These are phyloP conservation scores for Antennarius maculatus DNA, from an alignment of 2,797 vertebrate species.

Conservation along the genomic window DNA sequence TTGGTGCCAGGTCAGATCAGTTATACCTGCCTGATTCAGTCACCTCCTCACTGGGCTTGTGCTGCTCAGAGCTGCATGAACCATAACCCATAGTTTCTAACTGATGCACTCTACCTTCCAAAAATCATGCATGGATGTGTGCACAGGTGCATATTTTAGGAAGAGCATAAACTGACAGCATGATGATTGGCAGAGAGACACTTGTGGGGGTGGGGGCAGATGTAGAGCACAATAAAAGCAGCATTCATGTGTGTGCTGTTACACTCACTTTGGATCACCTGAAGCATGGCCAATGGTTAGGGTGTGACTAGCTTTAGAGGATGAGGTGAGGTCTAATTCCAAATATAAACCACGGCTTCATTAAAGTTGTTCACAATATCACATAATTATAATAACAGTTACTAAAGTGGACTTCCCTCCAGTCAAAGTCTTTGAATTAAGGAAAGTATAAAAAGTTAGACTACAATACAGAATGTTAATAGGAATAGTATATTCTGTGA, in stretches of 20 bases:
- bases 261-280: constrained; percentile 4
- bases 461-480: constrained; percentile 1
- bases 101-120: constrained; percentile 32
- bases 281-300: constrained; percentile 8
- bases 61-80: constrained; percentile 59
- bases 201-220: not conserved
- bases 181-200: constrained; percentile 5
- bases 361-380: constrained; percentile 40
- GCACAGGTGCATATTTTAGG: constrained; percentile 5
- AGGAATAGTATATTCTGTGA: not conserved
- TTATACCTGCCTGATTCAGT: constrained; percentile 65
- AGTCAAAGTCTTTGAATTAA: constrained; percentile 2
- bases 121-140: constrained; percentile 21
- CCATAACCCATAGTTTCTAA: constrained; percentile 47
- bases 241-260: not conserved
- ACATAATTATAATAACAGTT: constrained; percentile 29
- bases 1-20: constrained; percentile 57
- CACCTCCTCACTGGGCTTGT: constrained; percentile 61
- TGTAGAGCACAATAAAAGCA: constrained; percentile 15
- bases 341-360: constrained; percentile 24
- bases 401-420: not conserved
- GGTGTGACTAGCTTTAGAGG: constrained; percentile 10
- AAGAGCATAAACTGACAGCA: constrained; percentile 31
- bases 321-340: constrained; percentile 16
- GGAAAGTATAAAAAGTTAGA: constrained; percentile 17